These are phyloP conservation scores for Cerastoderma edule DNA, from an alignment of 2,888 invertebrate genomes.

Conservation along the genomic window DNA sequence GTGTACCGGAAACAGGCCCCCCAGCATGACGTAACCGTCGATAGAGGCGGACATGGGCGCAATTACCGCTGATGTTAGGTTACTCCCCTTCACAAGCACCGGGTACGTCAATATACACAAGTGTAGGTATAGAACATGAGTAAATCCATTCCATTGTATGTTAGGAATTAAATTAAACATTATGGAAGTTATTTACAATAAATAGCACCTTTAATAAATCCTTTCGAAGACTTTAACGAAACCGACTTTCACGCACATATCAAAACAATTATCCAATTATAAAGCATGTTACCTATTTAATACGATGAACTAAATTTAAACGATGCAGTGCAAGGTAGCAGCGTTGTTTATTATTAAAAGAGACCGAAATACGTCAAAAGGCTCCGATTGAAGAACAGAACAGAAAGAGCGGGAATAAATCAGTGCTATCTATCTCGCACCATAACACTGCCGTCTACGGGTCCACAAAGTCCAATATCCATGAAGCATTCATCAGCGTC, in stretches of 20 bases:
- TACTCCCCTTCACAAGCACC: background rate
- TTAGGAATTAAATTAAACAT: conserved; percentile 8
- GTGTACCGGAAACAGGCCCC: conserved; percentile 87
- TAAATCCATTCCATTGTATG: background rate
- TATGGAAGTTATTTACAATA: background rate
- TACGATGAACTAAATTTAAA: background rate
- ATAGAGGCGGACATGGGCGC: conserved; percentile 64
- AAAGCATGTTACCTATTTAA: background rate
- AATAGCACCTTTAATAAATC: conserved; percentile 7
- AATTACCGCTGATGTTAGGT: background rate
- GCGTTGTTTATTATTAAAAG: background rate
- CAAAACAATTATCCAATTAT: background rate
- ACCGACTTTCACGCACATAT: background rate
- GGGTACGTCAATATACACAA: background rate
- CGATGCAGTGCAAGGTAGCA: background rate
- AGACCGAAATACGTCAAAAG: background rate
- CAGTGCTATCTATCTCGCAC: conserved; percentile 4
- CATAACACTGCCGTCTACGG: too few species aligned
- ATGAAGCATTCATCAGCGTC: conserved; percentile 19
- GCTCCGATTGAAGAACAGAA: background rate
- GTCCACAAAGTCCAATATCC: conserved; percentile 13
- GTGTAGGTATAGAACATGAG: background rate
- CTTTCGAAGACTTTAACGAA: background rate
- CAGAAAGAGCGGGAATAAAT: background rate
- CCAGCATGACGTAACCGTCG: conserved; percentile 86